A percentile compares a stretch with the other conserved stretches of the same genome.
phyloP scores from a whole-genome alignment of 2,113 vertebrate species.

The Callithrix jacchus region DNA sequence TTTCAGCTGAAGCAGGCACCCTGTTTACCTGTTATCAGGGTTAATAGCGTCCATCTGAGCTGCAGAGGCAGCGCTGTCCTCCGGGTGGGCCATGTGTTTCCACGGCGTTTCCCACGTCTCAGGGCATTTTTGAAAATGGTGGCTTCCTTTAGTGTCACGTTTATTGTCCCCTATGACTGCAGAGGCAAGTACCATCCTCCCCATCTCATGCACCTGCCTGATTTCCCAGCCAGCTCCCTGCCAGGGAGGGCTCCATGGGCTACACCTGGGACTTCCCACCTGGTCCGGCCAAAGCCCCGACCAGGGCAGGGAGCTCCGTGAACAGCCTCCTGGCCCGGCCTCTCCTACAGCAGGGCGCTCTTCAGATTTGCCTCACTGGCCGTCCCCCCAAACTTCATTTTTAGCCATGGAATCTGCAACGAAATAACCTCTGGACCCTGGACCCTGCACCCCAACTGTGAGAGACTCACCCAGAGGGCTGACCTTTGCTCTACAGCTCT shows the following conservation, averaged over 20 bases:
- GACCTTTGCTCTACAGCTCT: not conserved
- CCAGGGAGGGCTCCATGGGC: accelerated
- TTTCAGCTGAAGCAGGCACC: accelerated
- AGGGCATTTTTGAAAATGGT: not conserved
- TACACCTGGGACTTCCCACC: not conserved
- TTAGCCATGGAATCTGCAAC: not conserved
- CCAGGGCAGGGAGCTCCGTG: not conserved
- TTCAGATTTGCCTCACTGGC: accelerated
- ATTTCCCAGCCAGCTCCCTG: not conserved
- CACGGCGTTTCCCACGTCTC: accelerated
- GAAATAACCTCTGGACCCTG: not conserved
- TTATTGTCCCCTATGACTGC: not conserved
- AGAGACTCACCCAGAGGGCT: not conserved
- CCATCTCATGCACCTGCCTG: not conserved
- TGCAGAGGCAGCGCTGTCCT: not conserved
- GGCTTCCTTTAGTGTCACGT: not conserved
- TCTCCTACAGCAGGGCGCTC: accelerated
- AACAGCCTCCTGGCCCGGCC: not conserved
- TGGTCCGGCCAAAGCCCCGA: not conserved
- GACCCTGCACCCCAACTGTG: accelerated
- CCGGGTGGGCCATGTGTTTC: accelerated
- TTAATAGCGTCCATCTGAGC: not conserved
- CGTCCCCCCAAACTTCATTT: accelerated
- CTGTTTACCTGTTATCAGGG: not conserved
- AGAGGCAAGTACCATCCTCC: not conserved